Base-by-base conservation (phyloP, 2,888 invertebrate species). In the Lucinisca nassula region DNA sequence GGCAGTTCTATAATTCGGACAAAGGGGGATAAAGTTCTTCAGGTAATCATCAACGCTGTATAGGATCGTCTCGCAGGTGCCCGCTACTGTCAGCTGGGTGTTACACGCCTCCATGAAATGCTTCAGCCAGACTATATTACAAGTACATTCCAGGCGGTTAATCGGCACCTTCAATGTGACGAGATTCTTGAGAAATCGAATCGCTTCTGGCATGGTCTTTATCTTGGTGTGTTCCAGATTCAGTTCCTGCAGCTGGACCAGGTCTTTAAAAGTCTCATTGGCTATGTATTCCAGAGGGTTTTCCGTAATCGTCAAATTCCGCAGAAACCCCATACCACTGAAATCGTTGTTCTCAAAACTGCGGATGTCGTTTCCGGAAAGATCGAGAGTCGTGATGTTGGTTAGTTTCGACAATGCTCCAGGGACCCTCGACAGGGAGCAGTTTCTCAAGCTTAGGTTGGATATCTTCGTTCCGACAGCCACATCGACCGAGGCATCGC, bases 201-300 rank as follows among this genome's bases (percentile, higher is more conserved):
- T 86, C 0, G 92, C 92, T 67, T 90, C 90, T 10, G 92, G 92
- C 37, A 92, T 90, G 24, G 83, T 72, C 12, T 79, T 88, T 17
- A 92, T 80, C 4, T 79, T 45, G 0, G 91, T 86, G 40, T 89
- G 82, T 27, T 79, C 58, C 14, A 92, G 70, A 55, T 92, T 87
- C 10, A 92, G 77, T 12, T 82, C 61, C 3, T 72, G 21, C 3
- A 92, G 70, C 17, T 75, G 74, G 0, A 12, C 17, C 30, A 90
- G 84, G 38, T 84, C 87, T 55, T 87, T 87, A 73, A 92, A 92
- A 0, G 92, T 90, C 32, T 90, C 82, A 72, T 90, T 85, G 14
- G 92, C 92, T 70, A 92, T 89, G 49, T 90, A 92, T 32, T 87
- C 86, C 0, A 92, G 82, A 0, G 92, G 92, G 35, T 92, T 92